These are phyloP conservation scores for Phrynocephalus vlangalii DNA, from an alignment of 2,797 vertebrate species.

Conservation along the genomic window DNA sequence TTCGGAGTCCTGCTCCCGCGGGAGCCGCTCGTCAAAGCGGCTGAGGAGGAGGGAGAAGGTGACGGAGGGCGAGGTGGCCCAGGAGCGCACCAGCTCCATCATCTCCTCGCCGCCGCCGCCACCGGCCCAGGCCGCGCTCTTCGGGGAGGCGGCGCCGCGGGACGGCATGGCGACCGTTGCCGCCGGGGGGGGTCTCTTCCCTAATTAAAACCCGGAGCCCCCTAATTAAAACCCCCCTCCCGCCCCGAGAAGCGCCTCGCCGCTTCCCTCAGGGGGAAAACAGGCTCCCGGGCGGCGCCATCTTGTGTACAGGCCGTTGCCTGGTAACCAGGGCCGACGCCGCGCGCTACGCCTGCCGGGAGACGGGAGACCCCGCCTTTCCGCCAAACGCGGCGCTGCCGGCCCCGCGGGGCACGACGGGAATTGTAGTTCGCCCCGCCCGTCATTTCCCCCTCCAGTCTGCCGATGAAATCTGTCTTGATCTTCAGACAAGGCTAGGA, in stretches of 20 bases:
- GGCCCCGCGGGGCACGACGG: not conserved
- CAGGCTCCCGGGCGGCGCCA: constrained; percentile 28
- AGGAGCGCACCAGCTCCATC: not conserved
- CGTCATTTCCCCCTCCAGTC: too few relatives aligned
- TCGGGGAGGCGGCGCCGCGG: rapidly evolving
- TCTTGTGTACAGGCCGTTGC: constrained; percentile 69
- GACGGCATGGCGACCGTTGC: not conserved
- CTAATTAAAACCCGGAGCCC: too few relatives aligned
- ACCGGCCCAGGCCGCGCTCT: constrained; percentile 1
- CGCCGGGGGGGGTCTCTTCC: too few relatives aligned
- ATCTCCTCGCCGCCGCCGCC: not conserved
- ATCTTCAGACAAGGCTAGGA: too few relatives aligned
- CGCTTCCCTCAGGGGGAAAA: not conserved
- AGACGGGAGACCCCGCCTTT: rapidly evolving
- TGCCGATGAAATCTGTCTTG: too few relatives aligned
- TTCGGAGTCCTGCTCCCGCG: constrained; percentile 17
- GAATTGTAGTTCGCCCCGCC: constrained; percentile 24
- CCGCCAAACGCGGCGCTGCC: rapidly evolving
- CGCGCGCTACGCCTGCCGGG: constrained; percentile 54
- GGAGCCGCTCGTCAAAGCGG: not conserved
- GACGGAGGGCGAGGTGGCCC: not conserved
- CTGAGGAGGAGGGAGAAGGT: constrained; percentile 45
- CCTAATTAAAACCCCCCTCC: too few relatives aligned
- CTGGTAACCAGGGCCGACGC: constrained; percentile 34
- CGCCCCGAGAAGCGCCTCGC: not conserved